Base-by-base conservation (phyloP, 2,888 invertebrate species). In the Heterodera filipjevi region DNA sequence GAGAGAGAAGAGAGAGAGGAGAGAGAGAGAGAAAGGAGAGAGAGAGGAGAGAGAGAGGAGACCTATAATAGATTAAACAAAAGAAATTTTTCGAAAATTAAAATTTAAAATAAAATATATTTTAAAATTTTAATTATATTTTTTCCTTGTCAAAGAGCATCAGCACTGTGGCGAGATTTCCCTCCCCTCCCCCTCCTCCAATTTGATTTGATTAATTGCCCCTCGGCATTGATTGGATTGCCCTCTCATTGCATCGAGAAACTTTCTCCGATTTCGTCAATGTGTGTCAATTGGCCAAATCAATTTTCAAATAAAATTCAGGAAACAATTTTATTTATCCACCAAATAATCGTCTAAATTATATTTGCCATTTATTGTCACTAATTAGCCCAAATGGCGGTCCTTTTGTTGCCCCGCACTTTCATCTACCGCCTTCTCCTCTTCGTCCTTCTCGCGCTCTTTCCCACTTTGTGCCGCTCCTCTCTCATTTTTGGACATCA, bases 251-350 rank as follows among this genome's bases (percentile, higher is more conserved):
- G 10, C 59, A 10, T 2, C 59, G 19, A 49, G 14, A 49, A 59
- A 59, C 59, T 59, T 59, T 59, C 27, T 3, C 59, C 59, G 12
- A 59, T 53, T 14, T 53, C 53, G 53, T 53, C n/a, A 53, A 19
- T 53, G 19, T 27, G 49, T 49, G 49, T 39, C 39, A n/a, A 59
- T 59, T 59, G 59, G 59, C 59, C 59, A n/a, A 59, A 59, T 59
- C 59, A 59, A 59, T 59, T 49, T 49, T 59, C 59, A 59, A 59
- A 27, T 53, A 53, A 59, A 59, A 22, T 59, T 22, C n/a, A 10
- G 10, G 27, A 10, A 10, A 27, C n/a, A n/a, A 59, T 10, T n/a
- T 53, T 19, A 22, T 53, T 53, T 12, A 6, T 39, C 12, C 39
- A 10, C 39, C 39, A 39, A 39, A 39, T 39, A 39, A 6, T 12